phyloP scores from a whole-genome alignment of 2,113 vertebrate species.

The Verasper variegatus region DNA sequence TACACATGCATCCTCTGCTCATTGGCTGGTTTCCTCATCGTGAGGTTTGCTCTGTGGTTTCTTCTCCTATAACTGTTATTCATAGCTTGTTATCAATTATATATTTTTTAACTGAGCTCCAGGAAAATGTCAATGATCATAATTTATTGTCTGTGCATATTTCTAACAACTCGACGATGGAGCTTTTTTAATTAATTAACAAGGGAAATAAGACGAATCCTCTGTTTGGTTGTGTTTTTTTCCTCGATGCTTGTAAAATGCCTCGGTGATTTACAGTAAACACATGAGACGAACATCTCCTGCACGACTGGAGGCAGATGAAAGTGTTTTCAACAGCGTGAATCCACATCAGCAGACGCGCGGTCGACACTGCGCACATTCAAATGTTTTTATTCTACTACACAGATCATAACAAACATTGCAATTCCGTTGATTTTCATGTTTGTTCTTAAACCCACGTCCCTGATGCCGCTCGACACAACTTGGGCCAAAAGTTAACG shows the following conservation, averaged over 20 bases:
- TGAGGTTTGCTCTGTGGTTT: neutral
- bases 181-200: slow-evolving; percentile 7
- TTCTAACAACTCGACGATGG: slow-evolving; percentile 13
- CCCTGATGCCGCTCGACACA: neutral
- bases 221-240: neutral
- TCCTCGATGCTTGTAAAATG: neutral
- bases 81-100: neutral
- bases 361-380: neutral
- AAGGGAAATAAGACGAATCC: slow-evolving; percentile 11
- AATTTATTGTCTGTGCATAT: slow-evolving; percentile 8
- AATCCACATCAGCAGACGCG: neutral
- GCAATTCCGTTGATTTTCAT: neutral
- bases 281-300: neutral
- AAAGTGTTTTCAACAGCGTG: no score
- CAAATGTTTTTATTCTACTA: neutral
- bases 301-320: no score
- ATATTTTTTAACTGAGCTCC: neutral
- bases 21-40: neutral
- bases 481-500: neutral
- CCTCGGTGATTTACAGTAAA: neutral
- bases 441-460: neutral
- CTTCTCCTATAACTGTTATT: neutral
- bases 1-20: neutral
- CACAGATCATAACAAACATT: neutral
- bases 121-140: neutral